A percentile compares a stretch with the other conserved stretches of the same genome.
Evolutionary conservation across 2,113 vertebrate genomes (phyloP).

Genomic region (Mystacornis crossleyi): DNA sequence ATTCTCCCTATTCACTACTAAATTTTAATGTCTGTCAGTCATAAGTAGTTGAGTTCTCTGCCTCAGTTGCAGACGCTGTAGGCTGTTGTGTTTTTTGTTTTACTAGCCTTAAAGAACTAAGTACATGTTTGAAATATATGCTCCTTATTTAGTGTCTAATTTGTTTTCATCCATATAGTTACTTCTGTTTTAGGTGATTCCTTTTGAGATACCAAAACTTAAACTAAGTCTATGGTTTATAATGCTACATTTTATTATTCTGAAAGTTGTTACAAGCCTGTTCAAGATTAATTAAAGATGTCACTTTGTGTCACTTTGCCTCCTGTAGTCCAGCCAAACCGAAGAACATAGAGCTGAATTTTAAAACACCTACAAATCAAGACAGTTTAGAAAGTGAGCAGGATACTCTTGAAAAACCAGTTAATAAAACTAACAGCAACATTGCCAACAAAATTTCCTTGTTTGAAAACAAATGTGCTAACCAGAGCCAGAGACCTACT

Average conservation of each 20-base stretch:
- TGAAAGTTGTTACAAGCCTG: background rate
- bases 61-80: background rate
- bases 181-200: background rate
- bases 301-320: slow-evolving; percentile 35
- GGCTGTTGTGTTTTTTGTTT: slow-evolving; percentile 11
- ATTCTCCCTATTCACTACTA: slow-evolving; percentile 15
- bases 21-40: slow-evolving; percentile 31
- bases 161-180: background rate
- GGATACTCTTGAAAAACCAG: slow-evolving; percentile 70
- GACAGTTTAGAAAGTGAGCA: slow-evolving; percentile 70
- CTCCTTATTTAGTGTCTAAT: background rate
- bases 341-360: slow-evolving; percentile 79
- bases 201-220: background rate
- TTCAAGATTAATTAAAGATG: background rate
- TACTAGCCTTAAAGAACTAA: background rate
- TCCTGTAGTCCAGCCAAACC: slow-evolving; percentile 78
- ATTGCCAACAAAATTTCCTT: slow-evolving; percentile 84
- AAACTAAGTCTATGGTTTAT: background rate
- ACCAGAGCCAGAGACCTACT: slow-evolving; percentile 66
- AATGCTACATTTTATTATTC: background rate
- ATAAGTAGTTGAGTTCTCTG: background rate
- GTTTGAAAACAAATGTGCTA: slow-evolving; percentile 81
- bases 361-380: slow-evolving; percentile 69
- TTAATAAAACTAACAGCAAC: slow-evolving; percentile 76
- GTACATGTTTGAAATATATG: background rate